A percentile compares a stretch with the other conserved stretches of the same genome.
These are phyloP conservation scores for Actenoides lindsayi DNA, from an alignment of 2,113 vertebrate genomes.

Conservation along the genomic window DNA sequence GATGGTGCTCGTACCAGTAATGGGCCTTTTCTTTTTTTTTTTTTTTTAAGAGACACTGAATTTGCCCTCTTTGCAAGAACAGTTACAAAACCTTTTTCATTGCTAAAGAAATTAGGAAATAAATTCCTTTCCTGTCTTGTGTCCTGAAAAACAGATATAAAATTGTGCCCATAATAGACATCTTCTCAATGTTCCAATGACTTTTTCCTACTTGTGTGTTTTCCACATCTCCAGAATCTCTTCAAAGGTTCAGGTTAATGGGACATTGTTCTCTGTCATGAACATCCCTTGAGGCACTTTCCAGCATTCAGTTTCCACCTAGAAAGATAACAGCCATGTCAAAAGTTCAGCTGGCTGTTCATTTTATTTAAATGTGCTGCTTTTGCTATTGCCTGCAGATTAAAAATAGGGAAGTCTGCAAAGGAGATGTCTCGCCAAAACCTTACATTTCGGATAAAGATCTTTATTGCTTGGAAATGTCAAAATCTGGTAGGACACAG, in stretches of 20 bases:
- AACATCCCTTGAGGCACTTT: constrained; percentile 11
- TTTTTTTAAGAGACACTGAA: background rate
- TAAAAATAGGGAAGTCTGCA: constrained; percentile 41
- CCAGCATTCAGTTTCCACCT: background rate
- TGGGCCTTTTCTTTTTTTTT: background rate
- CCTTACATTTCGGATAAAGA: constrained; percentile 54
- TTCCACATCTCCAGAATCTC: background rate
- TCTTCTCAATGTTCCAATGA: background rate
- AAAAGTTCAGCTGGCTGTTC: constrained; percentile 57
- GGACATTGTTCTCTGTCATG: constrained; percentile 2
- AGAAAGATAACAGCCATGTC: constrained; percentile 49
- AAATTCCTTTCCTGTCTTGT: background rate
- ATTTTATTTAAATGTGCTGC: constrained; percentile 50
- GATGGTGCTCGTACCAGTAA: background rate
- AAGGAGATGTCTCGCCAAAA: constrained; percentile 45
- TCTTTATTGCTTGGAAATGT: constrained; percentile 62
- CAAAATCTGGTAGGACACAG: constrained; percentile 66
- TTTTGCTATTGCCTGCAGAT: constrained; percentile 37
- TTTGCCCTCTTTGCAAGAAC: background rate
- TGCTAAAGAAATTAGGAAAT: constrained; percentile 8
- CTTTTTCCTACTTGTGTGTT: background rate
- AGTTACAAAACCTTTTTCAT: background rate
- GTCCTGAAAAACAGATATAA: constrained; percentile 9
- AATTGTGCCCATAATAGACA: background rate
- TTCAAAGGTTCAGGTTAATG: constrained; percentile 49